Base-by-base conservation (phyloP, 64 coral and sea anemone species). In the Astreopora myriophthalma region DNA sequence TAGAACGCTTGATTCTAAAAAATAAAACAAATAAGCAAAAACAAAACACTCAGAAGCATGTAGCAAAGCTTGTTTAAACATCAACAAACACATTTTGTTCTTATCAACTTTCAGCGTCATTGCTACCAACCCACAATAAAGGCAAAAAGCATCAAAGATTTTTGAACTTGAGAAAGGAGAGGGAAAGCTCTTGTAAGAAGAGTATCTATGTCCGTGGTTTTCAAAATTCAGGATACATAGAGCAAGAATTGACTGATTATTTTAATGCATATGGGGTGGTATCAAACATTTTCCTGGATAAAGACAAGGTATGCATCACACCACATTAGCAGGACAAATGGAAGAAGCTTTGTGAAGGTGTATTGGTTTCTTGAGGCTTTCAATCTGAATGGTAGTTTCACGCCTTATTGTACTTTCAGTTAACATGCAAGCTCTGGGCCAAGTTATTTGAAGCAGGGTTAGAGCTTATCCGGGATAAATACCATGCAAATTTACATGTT, bases 141-240 rank as follows among this genome's bases (percentile, higher is more conserved):
- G 97, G 97, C 1, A 99, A 91, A 51, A 99, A 99, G 64, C 97
- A 99, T 60, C 87, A 93, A 73, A 77, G 79, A 0, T 62, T 96
- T 28, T 70, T 96, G 40, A 93, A 79, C 48, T 69, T 83, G 20
- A 85, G 64, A 69, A 44, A 87, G 70, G 94, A 87, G 31, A 85
- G 93, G 74, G 37, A 32, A 23, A 34, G 22, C 30, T 82, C 90
- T 51, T 52, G n/a, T 19, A 85, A 61, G 65, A 79, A 70, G 20
- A 99, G 93, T 62, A 29, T 99, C 52, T 99, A 95, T 79, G 91
- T 99, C 33, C 75, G 89, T 63, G 97, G 97, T 19, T 94, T 99
- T 71, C 86, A 91, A 33, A 93, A 71, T 48, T 93, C 90, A 48
- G 86, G 74, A 22, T 72, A 75, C 22, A 74, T 91, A 48, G 93